Evolutionary conservation across 2,797 vertebrate species (phyloP).

Genomic region (Myotis planiceps): DNA sequence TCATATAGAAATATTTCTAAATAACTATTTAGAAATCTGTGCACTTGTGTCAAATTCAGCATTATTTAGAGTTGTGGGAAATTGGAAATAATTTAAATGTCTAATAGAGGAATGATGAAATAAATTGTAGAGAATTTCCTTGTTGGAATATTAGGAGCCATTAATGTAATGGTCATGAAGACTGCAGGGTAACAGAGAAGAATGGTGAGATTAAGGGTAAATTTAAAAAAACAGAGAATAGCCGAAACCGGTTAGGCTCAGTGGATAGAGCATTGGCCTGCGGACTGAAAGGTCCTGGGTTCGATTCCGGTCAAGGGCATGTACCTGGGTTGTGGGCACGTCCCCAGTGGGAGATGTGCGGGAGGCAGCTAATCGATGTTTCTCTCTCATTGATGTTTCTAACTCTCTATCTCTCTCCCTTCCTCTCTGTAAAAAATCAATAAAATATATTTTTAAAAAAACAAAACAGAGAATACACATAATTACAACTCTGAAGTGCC

Average conservation of each 20-base stretch:
- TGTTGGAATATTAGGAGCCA: not conserved
- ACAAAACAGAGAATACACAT: not conserved
- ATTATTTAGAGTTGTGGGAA: constrained; percentile 17
- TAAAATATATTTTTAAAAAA: no score
- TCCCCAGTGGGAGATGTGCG: no score
- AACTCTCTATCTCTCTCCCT: no score
- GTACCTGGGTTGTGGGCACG: no score
- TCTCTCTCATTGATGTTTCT: no score
- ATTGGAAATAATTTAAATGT: constrained; percentile 47
- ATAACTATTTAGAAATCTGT: not conserved
- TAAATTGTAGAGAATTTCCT: not conserved
- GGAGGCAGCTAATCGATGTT: no score
- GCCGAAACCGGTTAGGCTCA: no score
- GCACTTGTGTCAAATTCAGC: not conserved
- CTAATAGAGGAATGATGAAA: constrained; percentile 29
- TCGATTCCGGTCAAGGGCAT: no score
- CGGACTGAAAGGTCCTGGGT: no score
- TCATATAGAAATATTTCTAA: not conserved
- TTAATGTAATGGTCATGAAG: constrained; percentile 33
- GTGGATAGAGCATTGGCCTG: no score
- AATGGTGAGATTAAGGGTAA: not conserved
- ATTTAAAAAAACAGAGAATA: not conserved
- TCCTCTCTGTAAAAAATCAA: no score
- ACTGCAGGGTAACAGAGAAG: not conserved
- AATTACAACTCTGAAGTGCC: not conserved